A percentile compares a stretch with the other conserved stretches of the same genome.
These are phyloP conservation scores for Hymenopus coronatus DNA, from an alignment of 2,888 invertebrate species.

Conservation along the genomic window DNA sequence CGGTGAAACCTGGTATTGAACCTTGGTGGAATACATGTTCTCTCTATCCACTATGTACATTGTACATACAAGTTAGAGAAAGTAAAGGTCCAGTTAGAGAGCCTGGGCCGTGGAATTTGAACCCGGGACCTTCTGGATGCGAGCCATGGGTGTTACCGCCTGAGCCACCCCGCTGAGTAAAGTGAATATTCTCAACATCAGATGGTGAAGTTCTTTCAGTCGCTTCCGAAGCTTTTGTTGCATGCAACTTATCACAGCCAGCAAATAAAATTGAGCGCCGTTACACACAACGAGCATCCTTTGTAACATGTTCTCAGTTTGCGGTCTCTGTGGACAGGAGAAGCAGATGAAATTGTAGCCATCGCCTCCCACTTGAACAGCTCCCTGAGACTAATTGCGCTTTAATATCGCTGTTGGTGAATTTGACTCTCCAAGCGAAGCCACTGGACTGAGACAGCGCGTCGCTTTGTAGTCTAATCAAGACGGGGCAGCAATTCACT, in stretches of 20 bases:
- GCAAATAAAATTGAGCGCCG: neutral
- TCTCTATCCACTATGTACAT: too few species aligned
- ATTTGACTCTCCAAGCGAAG: neutral
- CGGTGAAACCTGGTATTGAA: too few species aligned
- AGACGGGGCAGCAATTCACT: neutral
- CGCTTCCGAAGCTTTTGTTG: neutral
- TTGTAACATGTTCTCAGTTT: neutral
- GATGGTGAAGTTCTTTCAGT: neutral
- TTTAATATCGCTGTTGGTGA: constrained; percentile 9
- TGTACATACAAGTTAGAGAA: too few species aligned
- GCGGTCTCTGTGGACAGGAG: neutral
- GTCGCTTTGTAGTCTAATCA: neutral
- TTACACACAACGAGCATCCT: neutral
- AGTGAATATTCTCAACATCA: too few species aligned
- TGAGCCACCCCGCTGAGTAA: too few species aligned
- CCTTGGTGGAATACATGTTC: too few species aligned
- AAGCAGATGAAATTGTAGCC: constrained; percentile 11
- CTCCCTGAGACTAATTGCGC: constrained; percentile 7
- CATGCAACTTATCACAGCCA: neutral
- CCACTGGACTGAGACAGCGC: neutral
- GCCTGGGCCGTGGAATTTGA: too few species aligned
- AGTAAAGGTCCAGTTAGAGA: too few species aligned
- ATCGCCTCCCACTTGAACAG: neutral
- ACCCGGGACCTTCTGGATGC: too few species aligned
- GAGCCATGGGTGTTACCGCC: too few species aligned